These are phyloP conservation scores for Stegostoma tigrinum DNA, from an alignment of 2,113 vertebrate genomes.

Conservation along the genomic window DNA sequence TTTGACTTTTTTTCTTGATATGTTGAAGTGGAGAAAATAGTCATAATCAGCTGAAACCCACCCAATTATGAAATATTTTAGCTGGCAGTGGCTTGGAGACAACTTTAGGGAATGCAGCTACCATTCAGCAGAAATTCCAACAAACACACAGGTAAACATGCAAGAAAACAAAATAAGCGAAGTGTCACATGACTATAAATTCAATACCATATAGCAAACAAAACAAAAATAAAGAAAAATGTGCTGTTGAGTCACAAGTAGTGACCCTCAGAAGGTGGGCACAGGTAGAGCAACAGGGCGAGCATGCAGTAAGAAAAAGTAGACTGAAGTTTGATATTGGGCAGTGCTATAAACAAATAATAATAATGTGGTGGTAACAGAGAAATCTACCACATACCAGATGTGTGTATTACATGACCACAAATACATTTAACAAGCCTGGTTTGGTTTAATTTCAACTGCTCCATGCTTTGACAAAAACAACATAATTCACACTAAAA, in stretches of 20 bases:
- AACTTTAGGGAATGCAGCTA: background rate
- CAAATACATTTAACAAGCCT: constrained; percentile 43
- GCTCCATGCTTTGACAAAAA: background rate
- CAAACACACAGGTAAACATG: constrained; percentile 25
- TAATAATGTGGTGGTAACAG: constrained; percentile 40
- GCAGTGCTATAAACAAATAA: background rate
- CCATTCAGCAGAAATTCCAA: constrained; percentile 6
- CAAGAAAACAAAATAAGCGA: constrained; percentile 23
- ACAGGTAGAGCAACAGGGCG: constrained; percentile 49
- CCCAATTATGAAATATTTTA: background rate
- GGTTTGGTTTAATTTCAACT: background rate
- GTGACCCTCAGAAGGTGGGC: constrained; percentile 42
- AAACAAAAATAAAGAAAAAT: constrained; percentile 11
- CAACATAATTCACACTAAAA: background rate
- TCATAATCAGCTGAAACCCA: constrained; percentile 30
- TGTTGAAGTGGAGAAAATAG: background rate
- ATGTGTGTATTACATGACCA: constrained; percentile 46
- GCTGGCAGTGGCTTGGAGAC: background rate
- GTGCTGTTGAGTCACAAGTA: background rate
- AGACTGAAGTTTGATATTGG: background rate
- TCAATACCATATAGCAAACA: background rate
- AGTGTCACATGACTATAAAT: constrained; percentile 22
- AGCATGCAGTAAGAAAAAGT: constrained; percentile 48
- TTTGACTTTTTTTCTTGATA: background rate
- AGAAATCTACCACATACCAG: constrained; percentile 42